phyloP scores from a whole-genome alignment of 2,797 vertebrate species.

The Galagoides demidoff region DNA sequence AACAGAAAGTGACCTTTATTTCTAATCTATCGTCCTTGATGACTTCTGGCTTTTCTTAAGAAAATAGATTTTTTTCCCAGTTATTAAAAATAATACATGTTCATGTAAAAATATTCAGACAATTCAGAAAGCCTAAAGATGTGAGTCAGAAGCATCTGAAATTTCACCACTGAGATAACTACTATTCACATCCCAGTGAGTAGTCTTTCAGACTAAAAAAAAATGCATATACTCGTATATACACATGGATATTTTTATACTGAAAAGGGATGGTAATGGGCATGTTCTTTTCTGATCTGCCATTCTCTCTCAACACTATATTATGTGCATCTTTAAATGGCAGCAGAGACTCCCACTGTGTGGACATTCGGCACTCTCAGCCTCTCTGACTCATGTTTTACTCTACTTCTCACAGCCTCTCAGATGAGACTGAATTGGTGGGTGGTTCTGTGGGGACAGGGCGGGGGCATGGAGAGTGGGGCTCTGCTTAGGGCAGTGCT shows the following conservation, averaged over 20 bases:
- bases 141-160: conserved; percentile 17
- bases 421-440: not conserved
- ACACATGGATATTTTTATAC: not conserved
- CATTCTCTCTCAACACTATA: not conserved
- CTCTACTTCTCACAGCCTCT: not conserved
- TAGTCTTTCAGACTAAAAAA: not conserved
- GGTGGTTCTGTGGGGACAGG: not conserved
- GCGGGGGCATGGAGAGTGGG: not conserved
- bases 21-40: conserved; percentile 67
- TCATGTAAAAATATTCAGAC: conserved; percentile 29
- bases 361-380: not conserved
- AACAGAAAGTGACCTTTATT: conserved; percentile 74
- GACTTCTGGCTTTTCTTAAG: conserved; percentile 62
- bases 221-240: not conserved
- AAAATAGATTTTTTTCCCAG: conserved; percentile 28
- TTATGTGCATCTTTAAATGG: not conserved
- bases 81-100: conserved; percentile 66
- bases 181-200: not conserved
- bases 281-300: not conserved
- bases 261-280: not conserved
- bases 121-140: conserved; percentile 31
- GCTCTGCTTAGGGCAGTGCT: not conserved
- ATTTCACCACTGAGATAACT: not conserved
- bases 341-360: not conserved
- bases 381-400: not conserved